Percentiles rank a stretch among this genome's conserved stretches.
These are phyloP conservation scores for Urophycis tenuis DNA, from an alignment of 2,797 vertebrate genomes.

Conservation along the genomic window DNA sequence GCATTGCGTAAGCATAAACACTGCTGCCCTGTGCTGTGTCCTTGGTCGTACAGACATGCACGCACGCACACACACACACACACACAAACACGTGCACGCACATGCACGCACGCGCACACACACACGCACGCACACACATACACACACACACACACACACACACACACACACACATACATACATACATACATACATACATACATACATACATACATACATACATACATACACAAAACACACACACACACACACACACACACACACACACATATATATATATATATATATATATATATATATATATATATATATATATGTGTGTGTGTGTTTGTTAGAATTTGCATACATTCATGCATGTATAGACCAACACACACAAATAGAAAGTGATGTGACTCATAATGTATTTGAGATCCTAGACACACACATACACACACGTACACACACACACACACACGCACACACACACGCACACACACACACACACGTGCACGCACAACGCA, in stretches of 20 bases:
- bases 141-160: not conserved
- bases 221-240: not conserved
- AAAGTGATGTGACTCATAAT: not conserved
- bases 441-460: not conserved
- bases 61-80: conserved; percentile 22
- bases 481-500: conserved; percentile 1
- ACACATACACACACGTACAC: not conserved
- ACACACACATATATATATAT: not conserved
- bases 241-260: not conserved
- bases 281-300: not conserved
- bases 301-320: not conserved
- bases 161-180: not conserved
- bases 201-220: not conserved
- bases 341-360: not conserved
- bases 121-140: conserved; percentile 26
- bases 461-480: too few relatives aligned
- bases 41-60: conserved; percentile 32
- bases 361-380: too few relatives aligned
- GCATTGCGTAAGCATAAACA: conserved; percentile 69
- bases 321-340: not conserved
- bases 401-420: conserved; percentile 18
- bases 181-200: not conserved
- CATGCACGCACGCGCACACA: conserved; percentile 23
- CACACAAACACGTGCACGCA: conserved; percentile 4
- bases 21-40: conserved; percentile 64